These are phyloP conservation scores for Periophthalmus modestus DNA, from an alignment of 2,113 vertebrate genomes.

Conservation along the genomic window DNA sequence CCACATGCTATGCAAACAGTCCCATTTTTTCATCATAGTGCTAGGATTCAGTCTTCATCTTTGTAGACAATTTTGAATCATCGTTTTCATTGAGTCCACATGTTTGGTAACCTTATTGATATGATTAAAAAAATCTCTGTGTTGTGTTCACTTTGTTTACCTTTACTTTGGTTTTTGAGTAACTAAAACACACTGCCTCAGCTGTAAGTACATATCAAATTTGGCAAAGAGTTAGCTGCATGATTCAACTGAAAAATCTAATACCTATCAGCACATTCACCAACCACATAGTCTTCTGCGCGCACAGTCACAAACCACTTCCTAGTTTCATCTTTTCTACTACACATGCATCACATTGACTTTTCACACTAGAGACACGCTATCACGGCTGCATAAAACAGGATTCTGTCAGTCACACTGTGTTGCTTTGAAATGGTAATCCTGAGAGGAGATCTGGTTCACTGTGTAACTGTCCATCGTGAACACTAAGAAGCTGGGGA, in stretches of 20 bases:
- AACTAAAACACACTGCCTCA: neutral
- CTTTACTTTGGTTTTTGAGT: too few species aligned
- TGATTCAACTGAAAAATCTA: neutral
- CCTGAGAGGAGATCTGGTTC: constrained; percentile 22
- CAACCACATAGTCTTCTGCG: constrained; percentile 4
- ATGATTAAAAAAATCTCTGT: too few species aligned
- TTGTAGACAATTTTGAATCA: neutral
- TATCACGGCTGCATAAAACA: constrained; percentile 5
- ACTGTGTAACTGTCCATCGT: constrained; percentile 9
- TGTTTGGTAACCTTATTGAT: neutral
- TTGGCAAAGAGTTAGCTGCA: neutral
- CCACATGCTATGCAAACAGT: too few species aligned
- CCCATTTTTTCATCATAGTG: too few species aligned
- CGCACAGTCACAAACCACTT: constrained; percentile 27
- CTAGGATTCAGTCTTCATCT: neutral
- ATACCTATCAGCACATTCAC: neutral
- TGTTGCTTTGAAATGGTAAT: constrained; percentile 25
- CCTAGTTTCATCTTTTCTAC: neutral
- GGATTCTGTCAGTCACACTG: constrained; percentile 4
- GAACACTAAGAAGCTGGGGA: constrained; percentile 6
- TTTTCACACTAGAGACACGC: neutral
- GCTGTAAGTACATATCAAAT: neutral
- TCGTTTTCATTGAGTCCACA: neutral
- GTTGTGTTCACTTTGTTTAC: too few species aligned
- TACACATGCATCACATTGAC: constrained; percentile 7